phyloP scores from a whole-genome alignment of 1,140 invertebrate genomes.

The Lordiphosa stackelbergi region DNA sequence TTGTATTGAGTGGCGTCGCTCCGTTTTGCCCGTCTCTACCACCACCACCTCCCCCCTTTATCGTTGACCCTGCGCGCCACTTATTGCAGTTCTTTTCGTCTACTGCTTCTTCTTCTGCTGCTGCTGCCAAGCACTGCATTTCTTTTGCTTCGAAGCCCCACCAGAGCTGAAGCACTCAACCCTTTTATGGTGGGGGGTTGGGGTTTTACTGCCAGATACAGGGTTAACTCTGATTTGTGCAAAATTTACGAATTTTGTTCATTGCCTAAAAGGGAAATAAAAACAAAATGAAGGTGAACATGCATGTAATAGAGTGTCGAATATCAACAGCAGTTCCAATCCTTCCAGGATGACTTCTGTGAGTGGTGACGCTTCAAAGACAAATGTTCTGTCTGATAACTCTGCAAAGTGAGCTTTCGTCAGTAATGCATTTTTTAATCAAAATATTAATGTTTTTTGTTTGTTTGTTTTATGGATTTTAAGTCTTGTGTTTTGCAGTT shows the following conservation, averaged over 20 bases:
- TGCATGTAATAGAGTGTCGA: no score
- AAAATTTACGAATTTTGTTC: background rate
- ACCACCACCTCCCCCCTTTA: slow-evolving; percentile 16
- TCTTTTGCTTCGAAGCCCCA: slow-evolving; percentile 72
- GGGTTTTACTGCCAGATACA: slow-evolving; percentile 9
- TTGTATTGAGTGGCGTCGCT: slow-evolving; percentile 48
- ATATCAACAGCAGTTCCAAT: no score
- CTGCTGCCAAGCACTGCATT: slow-evolving; percentile 42
- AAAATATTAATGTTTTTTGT: no score
- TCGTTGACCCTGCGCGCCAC: slow-evolving; percentile 72
- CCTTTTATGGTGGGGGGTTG: slow-evolving; percentile 30
- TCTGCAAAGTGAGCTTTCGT: no score
- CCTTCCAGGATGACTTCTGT: no score
- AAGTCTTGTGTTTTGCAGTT: no score
- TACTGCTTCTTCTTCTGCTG: slow-evolving; percentile 34
- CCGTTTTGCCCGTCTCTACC: slow-evolving; percentile 12
- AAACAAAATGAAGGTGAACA: no score
- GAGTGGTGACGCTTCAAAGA: no score
- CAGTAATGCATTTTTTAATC: no score
- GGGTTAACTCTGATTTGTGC: slow-evolving; percentile 4
- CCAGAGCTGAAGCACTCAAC: slow-evolving; percentile 57
- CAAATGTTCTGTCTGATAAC: no score
- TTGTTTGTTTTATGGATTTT: no score
- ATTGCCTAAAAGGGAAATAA: background rate
- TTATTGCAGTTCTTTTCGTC: slow-evolving; percentile 63